Base-by-base conservation (phyloP, 2,113 vertebrate species). In the Atherinomorus stipes region DNA sequence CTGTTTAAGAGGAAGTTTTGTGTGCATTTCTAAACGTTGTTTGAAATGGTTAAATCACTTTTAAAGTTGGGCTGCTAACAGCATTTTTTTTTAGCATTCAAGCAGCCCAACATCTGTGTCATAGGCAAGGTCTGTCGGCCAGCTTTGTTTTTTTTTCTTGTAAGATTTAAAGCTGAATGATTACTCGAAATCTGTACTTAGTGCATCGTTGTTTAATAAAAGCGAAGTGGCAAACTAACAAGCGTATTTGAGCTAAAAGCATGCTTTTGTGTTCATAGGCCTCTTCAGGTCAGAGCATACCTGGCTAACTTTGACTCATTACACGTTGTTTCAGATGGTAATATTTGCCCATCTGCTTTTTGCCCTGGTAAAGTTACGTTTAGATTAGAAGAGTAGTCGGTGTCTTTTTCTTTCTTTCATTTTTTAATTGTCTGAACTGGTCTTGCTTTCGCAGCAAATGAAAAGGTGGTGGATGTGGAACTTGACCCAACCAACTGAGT, bases 401-500 rank as follows among this genome's bases (percentile, higher is more conserved):
- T 7, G 3, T 7, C 7, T 7, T 3, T 7, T 31, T 1, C 31
- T 34, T 34, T 9, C 9, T 9, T 34, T 34, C 7, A 21, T 3
- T 15, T 52, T 62, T 22, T 47, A 0, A 38, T 21, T 56, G n/a
- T n/a, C n/a, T n/a, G 0, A 52, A 13, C 19, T 76, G 25, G 2
- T 3, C 52, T 58, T 76, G 16, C 62, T 66, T 49, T 66, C 53
- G 85, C 71, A 79, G 85, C 82, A 88, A 74, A 88, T 88, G 85
- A 84, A 74, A n/a, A 88, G 77, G 78, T 83, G 80, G 71, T 79
- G 78, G 81, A 87, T 75, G 88, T 86, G 89, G 88, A 90, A 85
- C 86, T 84, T 86, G 86, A 89, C 83, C 86, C 83, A 88, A 78
- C 59, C 81, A 88, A 81, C 86, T 84, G 88, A 92, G 86, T 90